These are phyloP conservation scores for Stigmatopora nigra DNA, from an alignment of 2,113 vertebrate genomes.

Conservation along the genomic window DNA sequence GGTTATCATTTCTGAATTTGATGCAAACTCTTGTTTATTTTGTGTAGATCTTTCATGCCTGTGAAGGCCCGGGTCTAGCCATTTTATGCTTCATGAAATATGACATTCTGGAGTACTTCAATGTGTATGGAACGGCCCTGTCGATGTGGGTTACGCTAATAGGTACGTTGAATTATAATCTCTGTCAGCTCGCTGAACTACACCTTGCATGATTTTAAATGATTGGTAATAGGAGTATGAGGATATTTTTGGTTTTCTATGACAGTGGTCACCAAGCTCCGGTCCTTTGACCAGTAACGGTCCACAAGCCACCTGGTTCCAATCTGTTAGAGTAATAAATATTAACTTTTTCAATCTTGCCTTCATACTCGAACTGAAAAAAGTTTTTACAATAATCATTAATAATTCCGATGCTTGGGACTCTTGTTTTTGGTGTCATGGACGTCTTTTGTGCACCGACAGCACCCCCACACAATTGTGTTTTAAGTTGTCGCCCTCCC, in stretches of 20 bases:
- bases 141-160: constrained; percentile 96
- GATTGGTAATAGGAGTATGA: neutral
- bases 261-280: too few relatives aligned
- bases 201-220: neutral
- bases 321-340: too few relatives aligned
- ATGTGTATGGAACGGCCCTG: constrained; percentile 83
- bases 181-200: neutral
- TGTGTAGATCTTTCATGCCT: constrained; percentile 77
- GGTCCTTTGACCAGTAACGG: too few relatives aligned
- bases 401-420: too few relatives aligned
- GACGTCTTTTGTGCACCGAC: too few relatives aligned
- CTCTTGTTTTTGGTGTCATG: too few relatives aligned
- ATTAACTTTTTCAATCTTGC: too few relatives aligned
- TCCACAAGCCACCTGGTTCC: too few relatives aligned
- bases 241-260: neutral
- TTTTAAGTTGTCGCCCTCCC: too few relatives aligned
- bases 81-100: constrained; percentile 88
- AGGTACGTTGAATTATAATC: constrained; percentile 64
- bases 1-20: neutral
- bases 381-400: too few relatives aligned
- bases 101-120: constrained; percentile 91
- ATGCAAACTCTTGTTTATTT: neutral
- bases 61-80: constrained; percentile 79
- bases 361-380: too few relatives aligned
- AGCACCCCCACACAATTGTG: too few relatives aligned